Base-by-base conservation (phyloP, 1,140 invertebrate genomes). In the Goniozus legneri region DNA sequence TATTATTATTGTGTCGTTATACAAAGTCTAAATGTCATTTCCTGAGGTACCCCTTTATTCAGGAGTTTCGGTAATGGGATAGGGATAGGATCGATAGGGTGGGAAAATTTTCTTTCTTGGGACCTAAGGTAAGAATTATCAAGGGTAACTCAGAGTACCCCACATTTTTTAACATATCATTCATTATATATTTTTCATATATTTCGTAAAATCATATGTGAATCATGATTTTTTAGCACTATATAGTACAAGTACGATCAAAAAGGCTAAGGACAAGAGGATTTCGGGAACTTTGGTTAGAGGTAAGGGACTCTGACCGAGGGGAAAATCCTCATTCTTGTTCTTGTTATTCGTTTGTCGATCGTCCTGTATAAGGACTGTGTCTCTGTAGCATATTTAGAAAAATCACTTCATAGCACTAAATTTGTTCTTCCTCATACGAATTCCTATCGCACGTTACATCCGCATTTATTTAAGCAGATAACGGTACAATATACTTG, bases 231-330 rank as follows among this genome's bases (percentile, higher is more conserved):
- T 35, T 54, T 46, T 44, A 53, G 47, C 34, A 42, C 47, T 46
- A 54, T 54, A 46, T 47, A 49, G 46, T 53, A 53, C 51, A 49
- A 44, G 47, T 44, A 44, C 36, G 39, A 37, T 53, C 46, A 31
- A 43, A 40, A 45, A 38, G 30, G 24, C 24, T 27, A 4, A 27
- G 24, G 24, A 27, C 10, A 10, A 27, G 10, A 27, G 24, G 24
- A 27, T 27, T 27, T 10, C 16, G 22, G 24, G 39, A 24, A 39
- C 47, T 54, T 54, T 54, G 52, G 52, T 54, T 43, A 43, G 14
- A 50, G 48, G 45, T 43, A 21, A 48, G 39, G 50, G 24, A 50
- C 30, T 44, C 41, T 31, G 36, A 44, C 42, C 37, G 20, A 20
- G 20, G 22, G 41, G 37, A 39, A 47, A 32, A 53, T 48, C 36